Evolutionary conservation across 2,113 vertebrate species (phyloP).

Genomic region (Marcusenius ussheri): DNA sequence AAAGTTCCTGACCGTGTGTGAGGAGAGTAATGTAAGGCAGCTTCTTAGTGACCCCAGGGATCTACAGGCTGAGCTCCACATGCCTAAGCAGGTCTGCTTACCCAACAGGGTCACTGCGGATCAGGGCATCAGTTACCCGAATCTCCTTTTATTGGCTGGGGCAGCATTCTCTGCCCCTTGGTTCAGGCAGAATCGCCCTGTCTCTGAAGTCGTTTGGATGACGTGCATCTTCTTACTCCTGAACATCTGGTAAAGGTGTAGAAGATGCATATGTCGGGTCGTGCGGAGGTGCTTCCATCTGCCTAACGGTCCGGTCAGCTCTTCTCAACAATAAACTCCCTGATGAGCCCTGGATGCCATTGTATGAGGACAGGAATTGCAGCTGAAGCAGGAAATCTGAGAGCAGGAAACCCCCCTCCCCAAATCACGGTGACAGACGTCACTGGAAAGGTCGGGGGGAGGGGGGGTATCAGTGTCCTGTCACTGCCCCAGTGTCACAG

Average conservation of each 20-base stretch:
- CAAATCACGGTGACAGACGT: background rate
- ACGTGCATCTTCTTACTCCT: background rate
- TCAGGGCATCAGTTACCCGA: background rate
- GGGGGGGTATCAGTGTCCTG: background rate
- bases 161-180: background rate
- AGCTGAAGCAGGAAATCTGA: slow-evolving; percentile 9
- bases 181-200: background rate
- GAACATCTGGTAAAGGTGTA: background rate
- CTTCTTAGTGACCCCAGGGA: background rate
- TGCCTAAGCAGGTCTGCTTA: background rate
- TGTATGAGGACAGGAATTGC: slow-evolving; percentile 17
- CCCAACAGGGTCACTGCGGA: background rate
- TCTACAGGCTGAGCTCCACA: background rate
- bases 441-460: background rate
- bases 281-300: background rate
- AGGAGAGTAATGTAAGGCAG: background rate
- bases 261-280: background rate
- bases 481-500: background rate
- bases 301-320: background rate
- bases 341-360: background rate
- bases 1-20: background rate
- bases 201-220: background rate
- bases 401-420: background rate
- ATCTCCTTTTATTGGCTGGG: background rate
- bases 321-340: slow-evolving; percentile 10